Base-by-base conservation (phyloP, 2,888 invertebrate genomes). In the Dicyrtomina minuta region DNA sequence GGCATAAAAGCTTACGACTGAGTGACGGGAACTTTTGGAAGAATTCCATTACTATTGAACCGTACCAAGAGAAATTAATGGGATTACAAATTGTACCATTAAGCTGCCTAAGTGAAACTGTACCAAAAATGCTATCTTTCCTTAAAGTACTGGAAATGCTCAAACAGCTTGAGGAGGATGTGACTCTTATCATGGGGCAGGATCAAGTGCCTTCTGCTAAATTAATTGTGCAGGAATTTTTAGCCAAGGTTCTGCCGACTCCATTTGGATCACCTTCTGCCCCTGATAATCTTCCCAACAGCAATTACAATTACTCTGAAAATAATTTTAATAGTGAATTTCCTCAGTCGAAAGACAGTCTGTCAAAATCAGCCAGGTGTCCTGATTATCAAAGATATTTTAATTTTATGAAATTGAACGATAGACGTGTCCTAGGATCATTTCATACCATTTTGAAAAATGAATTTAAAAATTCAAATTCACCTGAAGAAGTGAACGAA, bases 71-170 rank as follows among this genome's bases (percentile, higher is more conserved):
- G 46, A 41, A 44, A 27, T 33, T 71, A 5, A n/a, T 56, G 5
- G 41, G 65, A 44, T 5, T 53, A 0, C 44, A 65, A 5, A 39
- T 71, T 12, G 12, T 15, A n/a, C 66, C 71, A 1, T 17, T 73
- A 8, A 15, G 44, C 1, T 69, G 68, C 41, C 27, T 75, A 13
- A 17, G 55, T 0, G 51, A 66, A 24, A 46, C 72, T 3, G 26
- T 71, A 13, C 70, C 70, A 0, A 70, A 71, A 69, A 41, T 72
- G 17, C 33, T 71, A 12, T 53, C 58, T 4, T 61, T 73, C 12
- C 53, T 75, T n/a, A 75, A 74, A 55, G 73, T 71, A 12, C 60
- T 70, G 17, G 74, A 74, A 62, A 71, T 75, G 56, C 20, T 73
- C 1, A 49, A 56, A 39, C 73, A 70, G 22, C 27, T 75, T 24